phyloP scores from a whole-genome alignment of 2,888 invertebrate species.

The Rhogogaster chlorosoma region DNA sequence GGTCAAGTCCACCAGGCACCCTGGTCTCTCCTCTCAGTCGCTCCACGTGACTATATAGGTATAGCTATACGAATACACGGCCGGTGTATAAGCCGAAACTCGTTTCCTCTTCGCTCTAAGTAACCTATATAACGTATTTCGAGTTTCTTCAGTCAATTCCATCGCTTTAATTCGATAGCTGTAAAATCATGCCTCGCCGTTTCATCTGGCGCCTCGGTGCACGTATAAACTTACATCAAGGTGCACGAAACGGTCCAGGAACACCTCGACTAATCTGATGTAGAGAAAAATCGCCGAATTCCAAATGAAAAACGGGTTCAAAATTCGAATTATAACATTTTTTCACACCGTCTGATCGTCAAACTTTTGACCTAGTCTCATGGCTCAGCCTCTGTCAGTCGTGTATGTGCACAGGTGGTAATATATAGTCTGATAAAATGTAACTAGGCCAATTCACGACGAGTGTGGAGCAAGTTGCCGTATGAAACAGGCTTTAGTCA shows the following conservation, averaged over 20 bases:
- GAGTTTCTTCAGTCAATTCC: constrained; percentile 26
- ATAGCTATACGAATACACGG: constrained; percentile 23
- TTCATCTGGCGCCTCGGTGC: background rate
- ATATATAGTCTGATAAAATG: background rate
- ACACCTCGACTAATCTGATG: background rate
- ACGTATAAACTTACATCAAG: background rate
- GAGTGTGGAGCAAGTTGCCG: background rate
- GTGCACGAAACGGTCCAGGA: background rate
- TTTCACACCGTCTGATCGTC: no score
- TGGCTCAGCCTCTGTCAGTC: no score
- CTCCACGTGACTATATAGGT: background rate
- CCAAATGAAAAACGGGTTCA: background rate
- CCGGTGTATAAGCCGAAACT: constrained; percentile 38
- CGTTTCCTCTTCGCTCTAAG: constrained; percentile 32
- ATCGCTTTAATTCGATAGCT: background rate
- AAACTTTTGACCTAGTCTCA: no score
- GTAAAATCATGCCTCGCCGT: constrained; percentile 20
- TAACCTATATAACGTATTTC: constrained; percentile 50
- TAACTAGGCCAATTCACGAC: background rate
- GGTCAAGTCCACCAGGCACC: constrained; percentile 28
- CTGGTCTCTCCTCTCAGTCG: constrained; percentile 15
- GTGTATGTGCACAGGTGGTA: background rate
- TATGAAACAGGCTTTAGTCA: constrained; percentile 36
- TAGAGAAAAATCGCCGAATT: background rate
- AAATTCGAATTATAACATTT: no score